Evolutionary conservation across 1,140 invertebrate species (phyloP).

Genomic region (Euwallacea similis): DNA sequence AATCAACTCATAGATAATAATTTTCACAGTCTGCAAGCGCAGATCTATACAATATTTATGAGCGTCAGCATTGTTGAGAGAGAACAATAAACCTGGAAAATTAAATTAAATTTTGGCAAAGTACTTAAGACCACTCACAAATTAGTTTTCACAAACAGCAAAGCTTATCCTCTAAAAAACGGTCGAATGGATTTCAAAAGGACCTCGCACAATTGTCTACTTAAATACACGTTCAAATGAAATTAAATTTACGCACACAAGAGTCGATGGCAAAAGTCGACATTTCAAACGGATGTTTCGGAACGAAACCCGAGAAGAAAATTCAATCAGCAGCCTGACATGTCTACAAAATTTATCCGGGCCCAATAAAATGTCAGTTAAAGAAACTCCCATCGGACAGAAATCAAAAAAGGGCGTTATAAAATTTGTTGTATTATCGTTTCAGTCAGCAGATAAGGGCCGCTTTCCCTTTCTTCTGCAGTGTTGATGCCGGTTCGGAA

Average conservation of each 20-base stretch:
- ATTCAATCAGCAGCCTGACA: constrained; percentile 22
- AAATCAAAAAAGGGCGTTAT: constrained; percentile 31
- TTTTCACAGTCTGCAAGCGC: no score
- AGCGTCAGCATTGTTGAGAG: no score
- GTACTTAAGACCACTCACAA: no score
- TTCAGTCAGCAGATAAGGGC: constrained; percentile 11
- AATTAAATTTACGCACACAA: no score
- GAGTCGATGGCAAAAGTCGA: neutral
- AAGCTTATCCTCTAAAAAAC: no score
- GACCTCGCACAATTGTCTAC: no score
- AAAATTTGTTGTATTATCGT: constrained; percentile 30
- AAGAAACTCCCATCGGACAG: constrained; percentile 6
- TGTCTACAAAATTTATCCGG: constrained; percentile 21
- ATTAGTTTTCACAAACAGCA: no score
- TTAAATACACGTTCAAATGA: no score
- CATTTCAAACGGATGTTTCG: constrained; percentile 8
- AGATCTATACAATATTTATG: no score
- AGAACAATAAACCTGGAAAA: no score
- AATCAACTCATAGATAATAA: neutral
- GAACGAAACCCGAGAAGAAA: constrained; percentile 12
- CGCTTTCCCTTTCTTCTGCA: constrained; percentile 9
- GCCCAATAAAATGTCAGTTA: constrained; percentile 31
- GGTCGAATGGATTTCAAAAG: no score
- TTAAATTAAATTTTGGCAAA: no score
- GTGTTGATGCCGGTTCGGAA: constrained; percentile 15